Percentiles rank a stretch among this genome's conserved stretches.
Evolutionary conservation across 2,113 vertebrate genomes (phyloP).

Genomic region (Dipodomys spectabilis): DNA sequence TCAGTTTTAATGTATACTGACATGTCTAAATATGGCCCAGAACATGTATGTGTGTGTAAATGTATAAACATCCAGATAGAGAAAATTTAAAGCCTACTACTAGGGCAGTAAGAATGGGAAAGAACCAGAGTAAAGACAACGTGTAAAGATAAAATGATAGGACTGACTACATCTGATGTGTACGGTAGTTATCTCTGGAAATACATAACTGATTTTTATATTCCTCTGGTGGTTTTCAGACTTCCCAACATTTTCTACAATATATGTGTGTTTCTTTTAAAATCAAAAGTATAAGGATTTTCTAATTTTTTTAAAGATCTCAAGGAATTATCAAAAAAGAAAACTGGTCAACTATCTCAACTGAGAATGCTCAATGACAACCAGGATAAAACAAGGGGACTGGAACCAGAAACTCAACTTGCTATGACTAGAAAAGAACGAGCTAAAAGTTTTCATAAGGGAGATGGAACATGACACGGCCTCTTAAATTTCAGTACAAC

Average conservation of each 20-base stretch:
- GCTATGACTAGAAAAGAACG: background rate
- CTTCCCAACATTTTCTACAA: slow-evolving; percentile 20
- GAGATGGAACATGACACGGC: background rate
- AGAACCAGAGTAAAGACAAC: no score
- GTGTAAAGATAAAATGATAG: no score
- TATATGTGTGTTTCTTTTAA: background rate
- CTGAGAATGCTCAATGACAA: background rate
- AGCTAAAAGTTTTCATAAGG: background rate
- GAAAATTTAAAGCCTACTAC: no score
- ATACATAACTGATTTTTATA: background rate
- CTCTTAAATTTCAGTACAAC: background rate
- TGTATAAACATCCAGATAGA: no score
- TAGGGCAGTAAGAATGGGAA: no score
- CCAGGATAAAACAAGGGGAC: background rate
- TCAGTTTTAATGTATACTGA: background rate
- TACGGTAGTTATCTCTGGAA: background rate
- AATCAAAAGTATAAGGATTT: background rate
- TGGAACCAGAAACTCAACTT: background rate
- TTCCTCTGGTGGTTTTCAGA: background rate
- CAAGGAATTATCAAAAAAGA: background rate
- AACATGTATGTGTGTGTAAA: background rate
- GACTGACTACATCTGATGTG: background rate
- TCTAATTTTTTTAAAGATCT: background rate
- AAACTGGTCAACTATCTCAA: background rate
- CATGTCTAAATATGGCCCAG: background rate